Conservation (phyloP, 2,888 invertebrate species). For the Hypsopygia costalis region DNA sequence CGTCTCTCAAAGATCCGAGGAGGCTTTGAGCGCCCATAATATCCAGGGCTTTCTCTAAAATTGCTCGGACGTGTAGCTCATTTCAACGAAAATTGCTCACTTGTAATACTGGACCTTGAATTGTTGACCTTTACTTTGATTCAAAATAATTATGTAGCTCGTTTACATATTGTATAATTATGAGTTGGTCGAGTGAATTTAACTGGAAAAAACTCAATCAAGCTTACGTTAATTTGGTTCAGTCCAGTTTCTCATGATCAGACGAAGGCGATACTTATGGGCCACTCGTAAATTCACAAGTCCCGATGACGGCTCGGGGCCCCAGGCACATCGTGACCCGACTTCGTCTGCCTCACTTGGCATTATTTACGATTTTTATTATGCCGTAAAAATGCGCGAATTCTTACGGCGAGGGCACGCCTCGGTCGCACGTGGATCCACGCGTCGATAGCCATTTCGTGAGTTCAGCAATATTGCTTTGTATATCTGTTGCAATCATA, state of each 20-base stretch:
- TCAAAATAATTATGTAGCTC: constrained; percentile 29
- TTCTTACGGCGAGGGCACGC: constrained; percentile 58
- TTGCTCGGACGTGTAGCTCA: constrained; percentile 55
- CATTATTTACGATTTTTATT: constrained; percentile 76
- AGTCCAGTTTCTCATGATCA: constrained; percentile 45
- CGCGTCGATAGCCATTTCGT: constrained; percentile 68
- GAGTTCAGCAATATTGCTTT: constrained; percentile 43
- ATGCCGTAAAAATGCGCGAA: constrained; percentile 72
- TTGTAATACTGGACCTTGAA: constrained; percentile 43
- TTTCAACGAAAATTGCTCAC: constrained; percentile 45
- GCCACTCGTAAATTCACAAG: constrained; percentile 63
- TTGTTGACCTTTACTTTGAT: constrained; percentile 49
- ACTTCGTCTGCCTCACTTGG: constrained; percentile 58
- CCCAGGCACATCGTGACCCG: constrained; percentile 71
- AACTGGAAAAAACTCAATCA: constrained; percentile 23
- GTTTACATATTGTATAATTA: constrained; percentile 7
- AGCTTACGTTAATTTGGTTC: constrained; percentile 30
- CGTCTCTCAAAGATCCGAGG: constrained; percentile 39
- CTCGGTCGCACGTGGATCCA: constrained; percentile 68
- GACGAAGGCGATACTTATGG: constrained; percentile 46
- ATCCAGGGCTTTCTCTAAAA: constrained; percentile 54
- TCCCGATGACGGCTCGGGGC: constrained; percentile 63
- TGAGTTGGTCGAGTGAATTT: neutral
- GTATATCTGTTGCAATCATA: constrained; percentile 29
- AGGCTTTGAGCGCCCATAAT: constrained; percentile 47